These are phyloP conservation scores for Mechanitis mazaeus DNA, from an alignment of 2,888 invertebrate species.

Conservation along the genomic window DNA sequence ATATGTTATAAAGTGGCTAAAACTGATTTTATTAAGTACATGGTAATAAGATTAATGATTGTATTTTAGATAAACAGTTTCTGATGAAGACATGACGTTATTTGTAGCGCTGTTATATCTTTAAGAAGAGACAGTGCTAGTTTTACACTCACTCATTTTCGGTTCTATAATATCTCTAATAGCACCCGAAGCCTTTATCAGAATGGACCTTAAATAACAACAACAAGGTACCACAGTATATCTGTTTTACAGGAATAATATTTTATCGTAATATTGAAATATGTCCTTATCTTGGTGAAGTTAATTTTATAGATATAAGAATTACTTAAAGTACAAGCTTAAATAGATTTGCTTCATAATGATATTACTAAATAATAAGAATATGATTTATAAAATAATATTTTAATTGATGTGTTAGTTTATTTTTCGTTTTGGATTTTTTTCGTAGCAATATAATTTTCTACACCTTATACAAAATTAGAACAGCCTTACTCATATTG, in stretches of 20 bases:
- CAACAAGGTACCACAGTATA: background rate
- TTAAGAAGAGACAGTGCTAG: constrained; percentile 45
- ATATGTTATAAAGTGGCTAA: background rate
- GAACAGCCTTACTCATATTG: too few relatives aligned
- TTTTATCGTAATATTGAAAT: background rate
- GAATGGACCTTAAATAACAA: background rate
- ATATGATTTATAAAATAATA: too few relatives aligned
- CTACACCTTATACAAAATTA: too few relatives aligned
- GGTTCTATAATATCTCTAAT: constrained; percentile 54
- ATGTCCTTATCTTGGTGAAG: too few relatives aligned
- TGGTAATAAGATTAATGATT: background rate
- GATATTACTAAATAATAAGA: too few relatives aligned
- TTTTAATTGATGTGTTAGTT: too few relatives aligned
- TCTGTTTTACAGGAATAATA: background rate
- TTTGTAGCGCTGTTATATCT: background rate
- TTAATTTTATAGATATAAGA: too few relatives aligned
- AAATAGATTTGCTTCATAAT: too few relatives aligned
- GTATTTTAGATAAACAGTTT: background rate
- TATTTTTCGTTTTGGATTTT: too few relatives aligned
- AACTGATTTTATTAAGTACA: background rate
- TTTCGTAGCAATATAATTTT: too few relatives aligned
- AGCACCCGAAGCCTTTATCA: constrained; percentile 3
- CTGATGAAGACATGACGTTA: background rate
- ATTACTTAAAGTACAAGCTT: too few relatives aligned
- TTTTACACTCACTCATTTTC: constrained; percentile 59